Evolutionary conservation across 2,888 invertebrate species (phyloP), one percentile per base, ranked within the genome.

Genomic region (Xestia xanthographa): DNA sequence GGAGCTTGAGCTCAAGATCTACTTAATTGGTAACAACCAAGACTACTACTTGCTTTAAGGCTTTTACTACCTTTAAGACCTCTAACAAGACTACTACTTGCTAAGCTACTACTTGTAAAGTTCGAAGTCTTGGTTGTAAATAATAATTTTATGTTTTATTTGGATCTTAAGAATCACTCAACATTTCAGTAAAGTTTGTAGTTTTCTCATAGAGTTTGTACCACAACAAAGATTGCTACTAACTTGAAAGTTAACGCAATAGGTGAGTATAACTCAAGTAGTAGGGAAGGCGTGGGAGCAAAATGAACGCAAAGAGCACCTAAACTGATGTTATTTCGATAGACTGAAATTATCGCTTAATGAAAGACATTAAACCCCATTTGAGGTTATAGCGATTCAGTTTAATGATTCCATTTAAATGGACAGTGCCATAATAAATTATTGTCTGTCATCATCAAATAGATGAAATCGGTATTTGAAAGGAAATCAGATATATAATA

Each of bases 401-500:
- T 83, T 86, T 90, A 91, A 90, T 88, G 88, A 90, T 86, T 90
- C 75, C 78, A 89, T 83, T 88, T 82, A 89, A 85, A 89, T 88
- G 83, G 86, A 86, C 80, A 88, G 79, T 73, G 77, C 75, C 79
- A 82, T 88, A 86, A 90, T 90, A 90, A 90, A 92, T 92, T 90
- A 87, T 82, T 84, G 72, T 84, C 87, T 88, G 90, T 90, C 90
- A 87, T 90, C 89, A 87, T 87, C 88, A 79, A 84, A 88, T 89
- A 87, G 86, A 90, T 84, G 85, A 86, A 90, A 86, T 89, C 82
- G 88, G 84, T 84, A 84, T 89, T 88, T 89, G 88, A 88, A 88
- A 92, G 88, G 86, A 90, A 90, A 91, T 90, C 84, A 87, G 88
- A 91, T 90, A 89, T 88, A 89, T 89, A 89, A 83, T 86, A 90